Percentiles rank a stretch among this genome's conserved stretches.
Conservation (phyloP, 2,888 invertebrate genomes). For the Argynnis bischoffii region DNA sequence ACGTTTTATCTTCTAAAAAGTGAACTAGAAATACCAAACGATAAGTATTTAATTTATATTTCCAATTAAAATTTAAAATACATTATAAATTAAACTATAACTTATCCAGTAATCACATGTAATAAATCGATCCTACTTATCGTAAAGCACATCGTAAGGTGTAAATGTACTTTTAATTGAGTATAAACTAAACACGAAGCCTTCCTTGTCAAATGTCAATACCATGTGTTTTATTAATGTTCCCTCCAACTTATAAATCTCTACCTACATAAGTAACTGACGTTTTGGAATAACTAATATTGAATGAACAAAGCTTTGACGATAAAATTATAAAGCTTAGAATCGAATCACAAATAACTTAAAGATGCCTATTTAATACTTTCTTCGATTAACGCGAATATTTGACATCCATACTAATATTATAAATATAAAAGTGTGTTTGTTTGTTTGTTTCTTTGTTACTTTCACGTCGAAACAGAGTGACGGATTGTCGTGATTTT, state of each 20-base stretch:
- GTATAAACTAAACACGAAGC: conserved; percentile 31
- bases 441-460: no score
- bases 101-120: conserved; percentile 6
- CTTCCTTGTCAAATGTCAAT: conserved; percentile 39
- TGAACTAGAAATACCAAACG: neutral
- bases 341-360: no score
- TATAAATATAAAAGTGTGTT: no score
- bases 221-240: conserved; percentile 40
- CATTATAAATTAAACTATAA: conserved; percentile 1
- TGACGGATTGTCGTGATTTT: no score
- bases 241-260: conserved; percentile 30
- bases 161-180: conserved; percentile 26
- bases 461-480: no score
- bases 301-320: no score
- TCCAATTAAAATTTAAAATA: neutral
- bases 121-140: conserved; percentile 13
- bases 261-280: conserved; percentile 8
- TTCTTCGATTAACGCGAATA: no score
- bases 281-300: conserved; percentile 4
- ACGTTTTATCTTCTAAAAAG: neutral
- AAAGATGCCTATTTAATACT: no score
- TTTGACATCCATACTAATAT: no score
- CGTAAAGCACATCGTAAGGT: conserved; percentile 18
- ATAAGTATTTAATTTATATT: neutral
- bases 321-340: no score